phyloP scores from a whole-genome alignment of 1,140 invertebrate genomes.

The Cepaea nemoralis region DNA sequence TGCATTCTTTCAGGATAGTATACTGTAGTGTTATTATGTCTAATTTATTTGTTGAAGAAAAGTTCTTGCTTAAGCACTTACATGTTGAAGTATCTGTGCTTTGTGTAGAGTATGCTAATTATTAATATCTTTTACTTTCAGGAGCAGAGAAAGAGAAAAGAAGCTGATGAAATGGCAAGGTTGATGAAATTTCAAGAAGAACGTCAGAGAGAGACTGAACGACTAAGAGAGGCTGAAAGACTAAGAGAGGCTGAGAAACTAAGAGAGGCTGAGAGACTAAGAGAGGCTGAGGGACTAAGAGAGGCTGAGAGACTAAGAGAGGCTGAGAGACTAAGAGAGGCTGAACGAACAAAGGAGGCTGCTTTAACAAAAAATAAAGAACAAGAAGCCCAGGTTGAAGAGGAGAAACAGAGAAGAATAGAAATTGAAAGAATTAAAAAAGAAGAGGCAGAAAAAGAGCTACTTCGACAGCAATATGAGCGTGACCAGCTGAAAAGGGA shows the following conservation, averaged over 20 bases:
- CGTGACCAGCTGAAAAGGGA: background rate
- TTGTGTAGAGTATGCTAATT: background rate
- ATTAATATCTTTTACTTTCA: background rate
- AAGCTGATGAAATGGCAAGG: background rate
- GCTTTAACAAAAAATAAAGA: background rate
- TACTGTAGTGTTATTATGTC: no score
- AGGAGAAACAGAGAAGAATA: slow-evolving; percentile 32
- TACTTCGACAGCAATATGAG: slow-evolving; percentile 1
- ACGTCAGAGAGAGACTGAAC: slow-evolving; percentile 72
- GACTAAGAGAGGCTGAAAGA: slow-evolving; percentile 56
- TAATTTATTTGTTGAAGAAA: no score
- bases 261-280: slow-evolving; percentile 38
- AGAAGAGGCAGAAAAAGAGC: slow-evolving; percentile 29
- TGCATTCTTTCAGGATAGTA: no score
- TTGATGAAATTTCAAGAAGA: slow-evolving; percentile 72
- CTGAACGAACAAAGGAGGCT: slow-evolving; percentile 32
- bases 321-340: slow-evolving; percentile 30
- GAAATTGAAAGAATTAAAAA: slow-evolving; percentile 33
- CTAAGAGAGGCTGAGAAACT: no score
- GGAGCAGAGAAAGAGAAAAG: slow-evolving; percentile 43
- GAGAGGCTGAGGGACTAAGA: slow-evolving; percentile 31
- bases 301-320: slow-evolving; percentile 36
- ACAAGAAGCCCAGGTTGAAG: slow-evolving; percentile 32
- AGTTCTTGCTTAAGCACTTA: no score
- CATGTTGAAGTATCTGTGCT: no score